Base-by-base conservation (phyloP, 2,113 vertebrate genomes). In the Callionymus lyra region DNA sequence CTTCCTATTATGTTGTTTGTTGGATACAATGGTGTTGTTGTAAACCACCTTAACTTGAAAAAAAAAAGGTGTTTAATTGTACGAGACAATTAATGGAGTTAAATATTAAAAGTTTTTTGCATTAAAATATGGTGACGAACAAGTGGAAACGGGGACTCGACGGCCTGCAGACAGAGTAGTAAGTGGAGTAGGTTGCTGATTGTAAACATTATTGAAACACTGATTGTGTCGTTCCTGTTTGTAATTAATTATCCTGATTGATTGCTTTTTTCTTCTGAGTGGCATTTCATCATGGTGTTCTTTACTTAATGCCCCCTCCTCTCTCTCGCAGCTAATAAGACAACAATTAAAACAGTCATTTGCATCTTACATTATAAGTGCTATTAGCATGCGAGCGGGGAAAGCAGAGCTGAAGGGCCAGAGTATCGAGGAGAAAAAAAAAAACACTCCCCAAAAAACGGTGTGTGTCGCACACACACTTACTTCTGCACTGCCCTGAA, bases 261-360 rank as follows among this genome's bases (percentile, higher is more conserved):
- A 72, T 73, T 63, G 71, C 66, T 19, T 66, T 71, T 38, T 63
- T 47, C 50, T 62, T 64, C 67, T 78, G 81, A 79, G 65, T 76
- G 77, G 66, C 74, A 60, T 76, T 79, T 82, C 79, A 84, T 83
- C 79, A 80, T 65, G 53, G 66, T 74, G 62, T 76, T 68, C 56
- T 72, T 80, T 68, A 76, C 59, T 76, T 77, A 83, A 77, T 56
- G 58, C 50, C 46, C 50, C 54, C 70, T 41, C 74, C 63, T 65
- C 57, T n/a, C n/a, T n/a, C n/a, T n/a, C n/a, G n/a, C 59, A 36
- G 16, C 50, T 72, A 76, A 74, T 69, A 67, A 63, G 56, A 56
- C 58, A 67, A 77, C 76, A 80, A 82, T 82, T 82, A 82, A 82
- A 79, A 72, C 73, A 70, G 66, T 68, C 70, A 75, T 80, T 77